phyloP scores from a whole-genome alignment of 2,888 invertebrate species.

The Rosalia funebris region DNA sequence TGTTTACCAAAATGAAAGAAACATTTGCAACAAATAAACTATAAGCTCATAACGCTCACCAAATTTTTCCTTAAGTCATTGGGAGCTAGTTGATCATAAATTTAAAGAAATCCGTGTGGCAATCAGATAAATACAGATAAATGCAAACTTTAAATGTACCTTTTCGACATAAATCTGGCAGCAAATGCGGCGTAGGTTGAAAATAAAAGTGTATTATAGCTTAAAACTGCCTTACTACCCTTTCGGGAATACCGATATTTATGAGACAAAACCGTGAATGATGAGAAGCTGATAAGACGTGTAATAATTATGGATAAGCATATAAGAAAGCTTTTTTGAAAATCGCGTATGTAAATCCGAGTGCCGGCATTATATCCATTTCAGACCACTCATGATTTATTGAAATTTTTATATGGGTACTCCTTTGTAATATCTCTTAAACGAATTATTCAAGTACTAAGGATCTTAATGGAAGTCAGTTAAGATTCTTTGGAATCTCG shows the following conservation, averaged over 20 bases:
- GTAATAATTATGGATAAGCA: slow-evolving; percentile 37
- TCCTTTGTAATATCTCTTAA: slow-evolving; percentile 10
- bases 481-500: slow-evolving; percentile 18
- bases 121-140: slow-evolving; percentile 13
- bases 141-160: slow-evolving; percentile 11
- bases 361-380: slow-evolving; percentile 29
- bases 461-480: slow-evolving; percentile 19
- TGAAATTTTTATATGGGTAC: slow-evolving; percentile 18
- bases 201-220: slow-evolving; percentile 33
- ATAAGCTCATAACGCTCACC: too few relatives aligned
- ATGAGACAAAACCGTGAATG: slow-evolving; percentile 34
- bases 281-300: slow-evolving; percentile 29
- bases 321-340: slow-evolving; percentile 33
- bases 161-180: slow-evolving; percentile 30
- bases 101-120: not conserved
- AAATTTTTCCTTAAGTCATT: too few relatives aligned
- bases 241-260: slow-evolving; percentile 33
- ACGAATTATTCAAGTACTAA: slow-evolving; percentile 19
- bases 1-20: too few relatives aligned
- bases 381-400: slow-evolving; percentile 34
- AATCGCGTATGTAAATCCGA: slow-evolving; percentile 29
- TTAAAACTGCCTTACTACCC: slow-evolving; percentile 35
- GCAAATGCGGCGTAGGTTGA: slow-evolving; percentile 22
- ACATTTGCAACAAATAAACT: too few relatives aligned
- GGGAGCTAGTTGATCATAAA: too few relatives aligned